Evolutionary conservation across 2,888 invertebrate genomes (phyloP).

Genomic region (Miltochrista miniata): DNA sequence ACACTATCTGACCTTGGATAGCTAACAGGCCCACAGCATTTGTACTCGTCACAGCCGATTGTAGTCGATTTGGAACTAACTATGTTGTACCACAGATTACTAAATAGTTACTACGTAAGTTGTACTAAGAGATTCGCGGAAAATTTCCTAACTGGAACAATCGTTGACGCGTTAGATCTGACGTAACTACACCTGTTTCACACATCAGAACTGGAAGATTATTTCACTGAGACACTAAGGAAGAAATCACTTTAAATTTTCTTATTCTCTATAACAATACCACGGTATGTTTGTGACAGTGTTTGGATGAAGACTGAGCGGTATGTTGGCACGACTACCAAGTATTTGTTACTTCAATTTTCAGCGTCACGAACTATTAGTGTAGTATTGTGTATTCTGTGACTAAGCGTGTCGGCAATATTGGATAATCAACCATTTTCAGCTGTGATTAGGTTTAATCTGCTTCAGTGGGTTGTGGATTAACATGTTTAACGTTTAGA

Average conservation of each 20-base stretch:
- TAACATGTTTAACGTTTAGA: neutral
- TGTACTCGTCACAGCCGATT: too few relatives aligned
- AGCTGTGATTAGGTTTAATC: constrained; percentile 19
- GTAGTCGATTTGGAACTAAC: too few relatives aligned
- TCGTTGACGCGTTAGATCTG: neutral
- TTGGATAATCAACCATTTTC: constrained; percentile 10
- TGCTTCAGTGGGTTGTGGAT: constrained; percentile 7
- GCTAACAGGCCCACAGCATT: too few relatives aligned
- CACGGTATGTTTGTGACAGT: constrained; percentile 61
- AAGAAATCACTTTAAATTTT: neutral
- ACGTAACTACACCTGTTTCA: constrained; percentile 8
- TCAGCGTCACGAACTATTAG: constrained; percentile 56
- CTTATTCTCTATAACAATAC: constrained; percentile 21
- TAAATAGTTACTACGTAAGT: too few relatives aligned
- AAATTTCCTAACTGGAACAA: neutral
- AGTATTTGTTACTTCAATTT: constrained; percentile 64
- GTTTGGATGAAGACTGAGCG: constrained; percentile 64
- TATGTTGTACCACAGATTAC: too few relatives aligned
- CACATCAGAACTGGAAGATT: constrained; percentile 4
- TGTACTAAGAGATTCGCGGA: too few relatives aligned
- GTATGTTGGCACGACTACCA: constrained; percentile 58
- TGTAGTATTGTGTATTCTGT: constrained; percentile 24
- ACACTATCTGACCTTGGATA: too few relatives aligned
- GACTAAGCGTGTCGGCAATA: constrained; percentile 22
- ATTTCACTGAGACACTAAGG: constrained; percentile 1